Evolutionary conservation across 1,140 invertebrate genomes (phyloP).

Genomic region (Drosophila santomea): DNA sequence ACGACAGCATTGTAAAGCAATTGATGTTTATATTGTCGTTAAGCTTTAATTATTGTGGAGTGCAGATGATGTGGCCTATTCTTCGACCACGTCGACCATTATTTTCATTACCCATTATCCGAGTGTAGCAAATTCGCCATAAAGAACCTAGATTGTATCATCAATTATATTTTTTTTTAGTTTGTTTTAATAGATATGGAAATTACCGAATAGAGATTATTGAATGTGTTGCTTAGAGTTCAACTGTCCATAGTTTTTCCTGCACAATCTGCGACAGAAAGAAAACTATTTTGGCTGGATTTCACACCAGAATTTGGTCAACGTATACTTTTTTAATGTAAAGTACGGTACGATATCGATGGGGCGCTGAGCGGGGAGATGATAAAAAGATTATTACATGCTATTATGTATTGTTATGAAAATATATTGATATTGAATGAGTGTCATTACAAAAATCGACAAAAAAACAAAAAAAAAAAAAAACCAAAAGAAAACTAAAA

Average conservation of each 20-base stretch:
- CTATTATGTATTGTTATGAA: constrained; percentile 73
- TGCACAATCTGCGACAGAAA: constrained; percentile 28
- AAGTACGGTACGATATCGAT: constrained; percentile 24
- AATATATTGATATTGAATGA: constrained; percentile 74
- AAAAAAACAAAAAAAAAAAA: constrained; percentile 56
- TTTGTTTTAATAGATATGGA: constrained; percentile 32
- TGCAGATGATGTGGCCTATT: constrained; percentile 8
- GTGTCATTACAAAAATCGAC: constrained; percentile 63
- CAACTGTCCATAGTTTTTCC: constrained; percentile 36
- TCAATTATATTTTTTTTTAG: constrained; percentile 2
- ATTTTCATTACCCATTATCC: constrained; percentile 13
- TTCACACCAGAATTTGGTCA: constrained; percentile 5
- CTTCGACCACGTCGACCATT: constrained; percentile 14
- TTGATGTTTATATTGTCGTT: constrained; percentile 28
- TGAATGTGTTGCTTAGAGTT: constrained; percentile 17
- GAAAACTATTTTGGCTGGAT: constrained; percentile 12
- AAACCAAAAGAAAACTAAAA: constrained; percentile 41
- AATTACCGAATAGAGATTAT: constrained; percentile 40
- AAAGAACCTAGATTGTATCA: constrained; percentile 26
- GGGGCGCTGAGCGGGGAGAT: constrained; percentile 30
- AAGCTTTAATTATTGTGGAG: constrained; percentile 48
- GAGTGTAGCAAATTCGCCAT: constrained; percentile 15
- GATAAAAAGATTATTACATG: constrained; percentile 59
- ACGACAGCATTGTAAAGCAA: constrained; percentile 12
- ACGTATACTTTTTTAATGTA: constrained; percentile 26